Evolutionary conservation across 2,888 invertebrate genomes (phyloP).

Genomic region (Frankliniella intonsa): DNA sequence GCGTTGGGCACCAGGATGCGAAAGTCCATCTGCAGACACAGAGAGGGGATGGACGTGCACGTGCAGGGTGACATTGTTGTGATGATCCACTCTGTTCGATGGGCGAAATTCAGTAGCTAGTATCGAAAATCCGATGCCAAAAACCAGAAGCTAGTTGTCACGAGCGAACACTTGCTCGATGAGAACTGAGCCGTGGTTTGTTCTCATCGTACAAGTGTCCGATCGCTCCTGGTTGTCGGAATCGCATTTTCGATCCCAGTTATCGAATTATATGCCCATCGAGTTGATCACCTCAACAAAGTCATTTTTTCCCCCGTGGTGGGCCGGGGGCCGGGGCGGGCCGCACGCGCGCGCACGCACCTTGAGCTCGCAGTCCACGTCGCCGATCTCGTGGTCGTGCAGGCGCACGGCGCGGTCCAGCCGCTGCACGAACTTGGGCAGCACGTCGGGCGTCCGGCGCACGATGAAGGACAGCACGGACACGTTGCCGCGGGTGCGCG

Average conservation of each 20-base stretch:
- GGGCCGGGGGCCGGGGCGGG: background rate
- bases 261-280: no score
- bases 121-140: no score
- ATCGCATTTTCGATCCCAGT: no score
- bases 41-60: background rate
- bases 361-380: constrained; percentile 78
- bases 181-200: no score
- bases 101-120: no score
- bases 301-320: no score
- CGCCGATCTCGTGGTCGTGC: constrained; percentile 79
- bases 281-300: no score
- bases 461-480: constrained; percentile 77
- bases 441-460: constrained; percentile 75
- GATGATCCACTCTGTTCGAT: no score
- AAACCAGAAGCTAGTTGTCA: no score
- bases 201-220: no score
- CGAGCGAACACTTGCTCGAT: no score
- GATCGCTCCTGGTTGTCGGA: no score
- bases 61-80: background rate
- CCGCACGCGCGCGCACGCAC: constrained; percentile 44
- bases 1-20: constrained; percentile 58
- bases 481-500: constrained; percentile 73
- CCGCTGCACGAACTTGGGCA: constrained; percentile 64
- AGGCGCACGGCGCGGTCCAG: constrained; percentile 71
- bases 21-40: constrained; percentile 48